Conservation (phyloP, 2,888 invertebrate genomes). For the Melieria picta region DNA sequence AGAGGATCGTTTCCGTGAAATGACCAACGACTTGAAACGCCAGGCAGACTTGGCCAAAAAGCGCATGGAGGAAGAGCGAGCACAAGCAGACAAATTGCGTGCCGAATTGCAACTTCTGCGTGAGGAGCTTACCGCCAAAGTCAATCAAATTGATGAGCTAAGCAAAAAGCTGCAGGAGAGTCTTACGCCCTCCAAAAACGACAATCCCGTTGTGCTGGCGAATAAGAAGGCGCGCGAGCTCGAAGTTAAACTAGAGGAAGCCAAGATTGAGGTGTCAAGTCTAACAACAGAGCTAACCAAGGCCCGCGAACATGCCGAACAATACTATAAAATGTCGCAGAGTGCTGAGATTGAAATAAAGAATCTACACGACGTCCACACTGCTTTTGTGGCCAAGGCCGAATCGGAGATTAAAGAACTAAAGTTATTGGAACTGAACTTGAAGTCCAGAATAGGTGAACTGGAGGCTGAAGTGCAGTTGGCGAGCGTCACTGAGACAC, state of each 20-base stretch:
- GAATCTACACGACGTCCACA: constrained; percentile 71
- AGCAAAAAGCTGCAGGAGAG: constrained; percentile 75
- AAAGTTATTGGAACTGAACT: constrained; percentile 63
- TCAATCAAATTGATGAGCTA: constrained; percentile 75
- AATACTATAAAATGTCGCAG: constrained; percentile 87
- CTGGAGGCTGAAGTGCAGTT: constrained; percentile 78
- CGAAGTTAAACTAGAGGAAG: constrained; percentile 73
- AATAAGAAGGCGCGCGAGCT: constrained; percentile 76
- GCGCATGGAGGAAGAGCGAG: constrained; percentile 78
- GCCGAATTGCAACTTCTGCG: constrained; percentile 65
- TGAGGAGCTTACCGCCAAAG: constrained; percentile 71
- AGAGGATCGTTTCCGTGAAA: constrained; percentile 81
- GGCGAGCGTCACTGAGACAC: constrained; percentile 72
- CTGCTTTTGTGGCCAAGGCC: constrained; percentile 70
- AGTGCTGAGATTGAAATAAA: constrained; percentile 82
- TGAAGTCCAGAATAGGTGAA: constrained; percentile 74
- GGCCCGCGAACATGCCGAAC: constrained; percentile 80
- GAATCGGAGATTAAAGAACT: constrained; percentile 70
- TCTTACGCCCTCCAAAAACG: constrained; percentile 69
- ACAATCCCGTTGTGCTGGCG: constrained; percentile 72
- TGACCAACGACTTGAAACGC: constrained; percentile 75
- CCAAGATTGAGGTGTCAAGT: constrained; percentile 74
- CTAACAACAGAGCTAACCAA: constrained; percentile 77
- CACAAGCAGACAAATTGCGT: constrained; percentile 70
- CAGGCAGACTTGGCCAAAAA: constrained; percentile 75